Evolutionary conservation across 35 echinoderm and acorn worm genomes (phyloP), one percentile per base, ranked within the genome.

Genomic region (Apostichopus californicus): DNA sequence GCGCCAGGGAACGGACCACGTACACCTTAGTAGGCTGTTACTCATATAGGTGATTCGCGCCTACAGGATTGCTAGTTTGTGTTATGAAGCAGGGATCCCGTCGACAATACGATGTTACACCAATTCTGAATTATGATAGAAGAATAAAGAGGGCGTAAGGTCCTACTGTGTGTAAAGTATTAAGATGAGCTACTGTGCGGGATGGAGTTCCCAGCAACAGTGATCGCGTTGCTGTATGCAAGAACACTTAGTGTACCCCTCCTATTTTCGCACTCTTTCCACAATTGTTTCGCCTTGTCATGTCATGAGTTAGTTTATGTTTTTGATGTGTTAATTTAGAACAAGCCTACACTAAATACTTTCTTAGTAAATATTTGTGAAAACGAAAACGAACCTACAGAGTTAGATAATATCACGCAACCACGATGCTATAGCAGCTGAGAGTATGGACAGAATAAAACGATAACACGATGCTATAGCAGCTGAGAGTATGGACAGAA

Each of bases 31-130:
- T 58, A 58, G 57, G 81, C 55, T 58, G 56, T 56, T 75, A 85
- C 56, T 59, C 81, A 85, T 15, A 17, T 17, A 17, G 55, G 81
- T 58, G 81, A 56, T 85, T 85, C 81, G 57, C 81, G 81, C 81
- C 81, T 85, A 55, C 80, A 55, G 34, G 55, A 85, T 85, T 85
- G 56, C 58, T 17, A 85, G 56, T 85, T 57, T 85, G 81, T 58
- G 81, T 85, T 85, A 23, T 54, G 17, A 18, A 85, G 81, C 55
- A 59, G 57, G 52, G 56, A 85, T 85, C 21, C 81, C 57, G 54
- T 55, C n/a, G 81, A 56, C 81, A 85, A 58, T 85, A 59, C 57
- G 55, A 20, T 85, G 81, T 85, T 85, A 75, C n/a, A 22, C 20
- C 81, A 54, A 5, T 22, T 1, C 81, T 7, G 81, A 85, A 59